Conservation (phyloP, 2,797 vertebrate species). For the Corythornis leucogaster region DNA sequence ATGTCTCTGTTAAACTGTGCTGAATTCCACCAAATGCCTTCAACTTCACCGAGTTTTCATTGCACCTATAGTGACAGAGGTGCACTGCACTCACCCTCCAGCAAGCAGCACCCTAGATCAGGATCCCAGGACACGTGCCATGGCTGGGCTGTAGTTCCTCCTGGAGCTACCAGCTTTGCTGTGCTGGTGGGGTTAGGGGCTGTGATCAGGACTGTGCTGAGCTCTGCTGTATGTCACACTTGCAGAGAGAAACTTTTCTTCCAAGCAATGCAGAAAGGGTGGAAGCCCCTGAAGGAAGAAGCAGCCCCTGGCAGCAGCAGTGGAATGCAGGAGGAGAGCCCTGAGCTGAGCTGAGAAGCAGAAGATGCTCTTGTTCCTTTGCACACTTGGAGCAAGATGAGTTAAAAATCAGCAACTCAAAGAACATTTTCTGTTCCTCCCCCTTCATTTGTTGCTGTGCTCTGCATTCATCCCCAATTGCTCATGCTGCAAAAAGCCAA, state of each 20-base stretch:
- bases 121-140: not conserved
- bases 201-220: not conserved
- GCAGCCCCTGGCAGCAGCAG: not conserved
- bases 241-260: not conserved
- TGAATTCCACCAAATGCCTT: not conserved
- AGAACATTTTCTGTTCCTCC: not conserved
- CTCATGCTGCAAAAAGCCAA: not conserved
- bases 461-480: not conserved
- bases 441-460: not conserved
- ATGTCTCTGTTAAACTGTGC: not conserved
- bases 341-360: not conserved
- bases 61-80: not conserved
- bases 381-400: not conserved
- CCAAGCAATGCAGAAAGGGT: not conserved
- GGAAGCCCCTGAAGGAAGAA: not conserved
- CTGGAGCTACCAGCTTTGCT: not conserved
- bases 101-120: not conserved
- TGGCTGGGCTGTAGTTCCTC: not conserved
- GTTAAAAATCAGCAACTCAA: not conserved
- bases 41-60: not conserved
- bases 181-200: not conserved
- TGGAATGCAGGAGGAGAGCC: not conserved
- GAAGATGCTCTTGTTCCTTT: not conserved
- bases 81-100: not conserved
- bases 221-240: not conserved